phyloP scores from a whole-genome alignment of 2,797 vertebrate genomes.

The Benthosema pterotum region DNA sequence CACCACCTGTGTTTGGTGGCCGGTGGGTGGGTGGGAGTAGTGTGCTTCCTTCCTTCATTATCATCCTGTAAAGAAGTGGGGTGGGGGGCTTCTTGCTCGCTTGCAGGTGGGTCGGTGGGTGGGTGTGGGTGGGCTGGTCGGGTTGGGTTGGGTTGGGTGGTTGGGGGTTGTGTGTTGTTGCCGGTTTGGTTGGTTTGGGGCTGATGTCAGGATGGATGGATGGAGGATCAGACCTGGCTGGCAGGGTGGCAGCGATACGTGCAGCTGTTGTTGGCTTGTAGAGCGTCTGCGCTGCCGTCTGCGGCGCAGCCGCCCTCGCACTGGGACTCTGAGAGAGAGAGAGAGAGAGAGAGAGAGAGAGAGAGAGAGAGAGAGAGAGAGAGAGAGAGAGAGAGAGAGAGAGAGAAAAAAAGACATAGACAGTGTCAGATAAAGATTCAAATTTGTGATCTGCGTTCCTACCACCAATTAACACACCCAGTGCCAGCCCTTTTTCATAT shows the following conservation, averaged over 20 bases:
- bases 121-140: conserved; percentile 23
- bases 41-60: too few species aligned
- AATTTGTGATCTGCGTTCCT: too few species aligned
- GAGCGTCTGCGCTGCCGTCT: conserved; percentile 52
- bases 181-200: too few species aligned
- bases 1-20: too few species aligned
- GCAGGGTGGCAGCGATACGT: conserved; percentile 78
- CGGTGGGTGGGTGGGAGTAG: too few species aligned
- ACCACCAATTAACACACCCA: too few species aligned
- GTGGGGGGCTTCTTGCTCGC: too few species aligned
- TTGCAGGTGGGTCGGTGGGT: too few species aligned
- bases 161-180: conserved; percentile 41
- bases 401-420: background rate
- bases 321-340: conserved; percentile 59
- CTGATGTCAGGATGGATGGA: conserved; percentile 42
- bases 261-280: conserved; percentile 74
- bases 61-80: too few species aligned
- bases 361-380: conserved; percentile 5
- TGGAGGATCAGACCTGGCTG: conserved; percentile 84
- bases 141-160: conserved; percentile 34
- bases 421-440: too few species aligned
- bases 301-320: conserved; percentile 69
- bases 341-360: background rate
- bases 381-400: conserved; percentile 4
- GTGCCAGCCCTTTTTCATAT: too few species aligned